Evolutionary conservation across 2,113 vertebrate genomes (phyloP).

Genomic region (Regulus satrapa): DNA sequence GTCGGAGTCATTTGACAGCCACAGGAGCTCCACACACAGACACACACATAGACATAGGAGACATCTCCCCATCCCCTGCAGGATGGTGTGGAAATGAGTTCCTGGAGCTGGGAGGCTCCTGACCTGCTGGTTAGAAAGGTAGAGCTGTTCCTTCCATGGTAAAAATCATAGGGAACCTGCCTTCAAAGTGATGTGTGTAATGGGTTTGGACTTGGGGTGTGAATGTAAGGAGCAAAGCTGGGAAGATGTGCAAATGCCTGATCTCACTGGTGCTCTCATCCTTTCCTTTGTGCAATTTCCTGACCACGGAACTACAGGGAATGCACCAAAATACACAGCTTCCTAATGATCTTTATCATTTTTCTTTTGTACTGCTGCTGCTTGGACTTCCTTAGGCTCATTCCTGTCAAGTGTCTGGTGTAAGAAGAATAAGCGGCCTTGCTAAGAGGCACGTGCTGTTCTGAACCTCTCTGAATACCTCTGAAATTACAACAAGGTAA

Average conservation of each 20-base stretch:
- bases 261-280: neutral
- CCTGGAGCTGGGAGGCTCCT: neutral
- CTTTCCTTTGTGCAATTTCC: neutral
- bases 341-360: neutral
- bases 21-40: accelerated
- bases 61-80: neutral
- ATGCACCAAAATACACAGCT: neutral
- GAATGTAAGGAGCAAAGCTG: neutral
- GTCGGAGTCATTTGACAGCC: neutral
- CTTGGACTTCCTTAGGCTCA: neutral
- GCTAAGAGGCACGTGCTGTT: neutral
- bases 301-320: neutral
- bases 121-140: neutral
- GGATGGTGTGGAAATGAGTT: accelerated
- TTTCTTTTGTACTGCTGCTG: neutral
- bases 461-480: neutral
- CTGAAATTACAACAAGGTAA: neutral
- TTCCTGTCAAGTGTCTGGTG: neutral
- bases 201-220: neutral
- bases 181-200: neutral
- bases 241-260: neutral
- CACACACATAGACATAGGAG: accelerated
- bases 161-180: neutral
- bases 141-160: neutral
- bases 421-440: neutral